phyloP scores from a whole-genome alignment of 2,888 invertebrate species.

The Cephus spinipes region DNA sequence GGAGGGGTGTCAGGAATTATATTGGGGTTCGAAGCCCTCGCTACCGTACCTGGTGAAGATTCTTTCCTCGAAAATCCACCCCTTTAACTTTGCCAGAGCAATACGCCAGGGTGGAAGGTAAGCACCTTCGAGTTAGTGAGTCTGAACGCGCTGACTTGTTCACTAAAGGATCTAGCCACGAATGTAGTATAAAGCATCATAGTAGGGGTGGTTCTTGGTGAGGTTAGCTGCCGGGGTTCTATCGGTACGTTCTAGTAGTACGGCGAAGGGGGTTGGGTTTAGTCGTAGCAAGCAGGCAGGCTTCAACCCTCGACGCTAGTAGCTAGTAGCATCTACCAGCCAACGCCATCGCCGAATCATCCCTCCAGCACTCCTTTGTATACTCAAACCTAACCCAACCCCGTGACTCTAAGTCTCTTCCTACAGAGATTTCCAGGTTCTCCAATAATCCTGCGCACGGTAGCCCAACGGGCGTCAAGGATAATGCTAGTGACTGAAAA shows the following conservation, averaged over 20 bases:
- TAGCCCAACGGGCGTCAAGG: not conserved
- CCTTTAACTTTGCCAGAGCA: constrained; percentile 37
- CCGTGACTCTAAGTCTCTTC: constrained; percentile 1
- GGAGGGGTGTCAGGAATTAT: not conserved
- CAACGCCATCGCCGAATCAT: constrained; percentile 21
- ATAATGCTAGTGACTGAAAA: not conserved
- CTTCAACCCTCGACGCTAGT: constrained; percentile 10
- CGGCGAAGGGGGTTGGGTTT: constrained; percentile 13
- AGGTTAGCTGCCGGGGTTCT: constrained; percentile 4
- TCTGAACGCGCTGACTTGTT: constrained; percentile 36
- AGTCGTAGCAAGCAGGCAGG: not conserved
- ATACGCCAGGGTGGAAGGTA: constrained; percentile 45
- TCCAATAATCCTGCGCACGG: constrained; percentile 1
- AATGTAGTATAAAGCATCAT: not conserved
- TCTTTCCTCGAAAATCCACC: constrained; percentile 41
- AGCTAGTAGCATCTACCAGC: constrained; percentile 25
- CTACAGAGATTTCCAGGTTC: constrained; percentile 4
- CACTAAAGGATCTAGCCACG: constrained; percentile 24
- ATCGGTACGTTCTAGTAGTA: constrained; percentile 9
- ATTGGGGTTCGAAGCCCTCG: constrained; percentile 29
- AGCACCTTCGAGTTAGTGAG: constrained; percentile 42
- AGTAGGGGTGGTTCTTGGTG: not conserved
- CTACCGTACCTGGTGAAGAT: constrained; percentile 36
- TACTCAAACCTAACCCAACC: constrained; percentile 26
- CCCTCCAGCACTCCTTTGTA: constrained; percentile 30